Percentiles rank a stretch among this genome's conserved stretches.
phyloP scores from a whole-genome alignment of 1,140 invertebrate species.

The Anoplolepis gracilipes region DNA sequence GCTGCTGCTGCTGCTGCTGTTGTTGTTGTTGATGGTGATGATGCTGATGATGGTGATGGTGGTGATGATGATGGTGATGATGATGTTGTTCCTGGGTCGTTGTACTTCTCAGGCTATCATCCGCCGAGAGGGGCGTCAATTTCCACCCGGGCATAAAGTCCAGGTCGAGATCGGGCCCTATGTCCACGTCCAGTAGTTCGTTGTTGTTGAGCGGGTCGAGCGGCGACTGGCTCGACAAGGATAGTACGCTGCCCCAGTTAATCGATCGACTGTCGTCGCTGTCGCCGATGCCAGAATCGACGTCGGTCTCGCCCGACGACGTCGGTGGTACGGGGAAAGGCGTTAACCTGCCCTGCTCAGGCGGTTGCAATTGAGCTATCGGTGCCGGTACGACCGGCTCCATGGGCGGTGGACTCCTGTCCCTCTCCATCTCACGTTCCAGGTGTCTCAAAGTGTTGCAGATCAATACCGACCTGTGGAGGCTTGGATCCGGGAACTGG shows the following conservation, averaged over 20 bases:
- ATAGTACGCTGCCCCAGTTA: slow-evolving; percentile 96
- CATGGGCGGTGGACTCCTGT: slow-evolving; percentile 86
- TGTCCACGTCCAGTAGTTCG: slow-evolving; percentile 88
- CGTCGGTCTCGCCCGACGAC: slow-evolving; percentile 87
- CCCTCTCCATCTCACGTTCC: slow-evolving; percentile 95
- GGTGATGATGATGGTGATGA: slow-evolving; percentile 70
- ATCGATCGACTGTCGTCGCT: slow-evolving; percentile 92
- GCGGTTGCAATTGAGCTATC: slow-evolving; percentile 83
- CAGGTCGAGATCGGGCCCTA: slow-evolving; percentile 86
- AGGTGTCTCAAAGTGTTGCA: slow-evolving; percentile 97
- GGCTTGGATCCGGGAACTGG: slow-evolving; percentile 94
- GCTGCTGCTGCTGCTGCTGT: slow-evolving; percentile 53
- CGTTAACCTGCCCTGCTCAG: slow-evolving; percentile 88
- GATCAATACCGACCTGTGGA: slow-evolving; percentile 97
- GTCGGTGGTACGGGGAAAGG: slow-evolving; percentile 87
- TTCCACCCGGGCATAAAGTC: slow-evolving; percentile 89
- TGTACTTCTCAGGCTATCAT: slow-evolving; percentile 88
- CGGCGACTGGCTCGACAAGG: slow-evolving; percentile 93
- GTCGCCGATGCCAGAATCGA: slow-evolving; percentile 92
- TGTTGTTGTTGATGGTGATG: slow-evolving; percentile 59
- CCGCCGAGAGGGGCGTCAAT: slow-evolving; percentile 88
- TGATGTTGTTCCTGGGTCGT: slow-evolving; percentile 76
- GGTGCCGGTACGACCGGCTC: slow-evolving; percentile 81
- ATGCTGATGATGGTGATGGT: slow-evolving; percentile 64
- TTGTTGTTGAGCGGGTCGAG: slow-evolving; percentile 94